These are phyloP conservation scores for Echinops telfairi DNA, from an alignment of 2,113 vertebrate genomes.

Conservation along the genomic window DNA sequence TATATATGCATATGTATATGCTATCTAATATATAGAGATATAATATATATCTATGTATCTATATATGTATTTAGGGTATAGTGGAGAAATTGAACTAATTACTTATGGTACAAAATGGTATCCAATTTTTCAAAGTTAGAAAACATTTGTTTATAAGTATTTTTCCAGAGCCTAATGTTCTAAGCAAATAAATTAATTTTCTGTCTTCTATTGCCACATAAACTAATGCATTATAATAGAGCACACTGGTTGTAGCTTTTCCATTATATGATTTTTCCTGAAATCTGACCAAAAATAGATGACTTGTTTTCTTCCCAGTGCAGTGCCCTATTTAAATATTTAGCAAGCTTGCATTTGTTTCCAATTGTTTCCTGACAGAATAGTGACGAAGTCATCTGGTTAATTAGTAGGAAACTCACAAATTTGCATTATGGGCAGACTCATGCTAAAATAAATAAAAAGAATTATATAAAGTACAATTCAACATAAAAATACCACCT, in stretches of 20 bases:
- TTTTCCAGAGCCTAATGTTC: background rate
- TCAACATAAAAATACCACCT: background rate
- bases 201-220: background rate
- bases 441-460: constrained; percentile 35
- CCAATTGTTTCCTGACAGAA: constrained; percentile 53
- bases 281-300: constrained; percentile 9
- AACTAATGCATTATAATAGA: background rate
- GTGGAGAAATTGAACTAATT: background rate
- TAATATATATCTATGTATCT: too few relatives aligned
- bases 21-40: too few relatives aligned
- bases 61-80: background rate
- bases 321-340: constrained; percentile 67
- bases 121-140: background rate
- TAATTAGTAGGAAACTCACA: constrained; percentile 38
- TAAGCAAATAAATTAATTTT: constrained; percentile 10
- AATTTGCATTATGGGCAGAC: background rate
- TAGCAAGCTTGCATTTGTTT: constrained; percentile 66
- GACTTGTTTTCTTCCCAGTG: background rate
- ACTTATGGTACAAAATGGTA: background rate
- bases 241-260: background rate
- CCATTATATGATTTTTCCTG: background rate
- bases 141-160: background rate
- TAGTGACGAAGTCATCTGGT: constrained; percentile 63
- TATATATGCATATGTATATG: too few relatives aligned
- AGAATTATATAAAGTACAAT: background rate